Base-by-base conservation (phyloP, 53 echinoderm and acorn worm species). In the Arbacia lixula region DNA sequence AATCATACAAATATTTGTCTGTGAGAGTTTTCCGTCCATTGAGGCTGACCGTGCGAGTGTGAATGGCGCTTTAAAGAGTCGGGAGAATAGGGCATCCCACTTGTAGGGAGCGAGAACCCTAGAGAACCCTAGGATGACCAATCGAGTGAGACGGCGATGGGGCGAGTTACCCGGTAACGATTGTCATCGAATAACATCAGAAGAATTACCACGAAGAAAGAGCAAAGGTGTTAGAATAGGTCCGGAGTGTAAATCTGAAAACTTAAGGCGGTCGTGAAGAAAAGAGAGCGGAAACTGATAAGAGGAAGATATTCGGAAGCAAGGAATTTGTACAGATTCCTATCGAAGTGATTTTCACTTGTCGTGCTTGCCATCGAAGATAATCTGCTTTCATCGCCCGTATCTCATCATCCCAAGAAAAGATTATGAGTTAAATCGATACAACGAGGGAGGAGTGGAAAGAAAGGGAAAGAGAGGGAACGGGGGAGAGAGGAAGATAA, bases 351-450 rank as follows among this genome's bases (percentile, higher is more conserved):
- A 50, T 51, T 81, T 49, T 68, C 42, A 25, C 50, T 19, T 64
- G 29, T 64, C n/a, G n/a, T n/a, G n/a, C n/a, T n/a, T n/a, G n/a
- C 43, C 77, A 22, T 57, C 52, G 32, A 73, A 53, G 21, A 24
- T 56, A 57, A 77, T 77, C 77, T 77, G 26, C 36, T 77, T 77
- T 58, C 56, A 34, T 58, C 38, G 14, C 40, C 60, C 58, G 36
- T 77, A 56, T 34, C 77, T 77, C 57, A 22, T 58, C 39, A 54
- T 29, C 28, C 52, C 40, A 31, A 63, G 16, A 51, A 31, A 42
- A 81, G 81, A 81, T 81, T 81, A 81, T 46, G 81, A 41, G 49
- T 61, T 81, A 81, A 81, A 81, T 81, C 81, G 81, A 81, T 81
- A 61, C 21, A 49, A 4, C 2, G 40, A 36, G n/a, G n/a, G 30